Percentiles rank a stretch among this genome's conserved stretches.
phyloP scores from a whole-genome alignment of 2,888 invertebrate genomes.

The Endomychus coccineus region DNA sequence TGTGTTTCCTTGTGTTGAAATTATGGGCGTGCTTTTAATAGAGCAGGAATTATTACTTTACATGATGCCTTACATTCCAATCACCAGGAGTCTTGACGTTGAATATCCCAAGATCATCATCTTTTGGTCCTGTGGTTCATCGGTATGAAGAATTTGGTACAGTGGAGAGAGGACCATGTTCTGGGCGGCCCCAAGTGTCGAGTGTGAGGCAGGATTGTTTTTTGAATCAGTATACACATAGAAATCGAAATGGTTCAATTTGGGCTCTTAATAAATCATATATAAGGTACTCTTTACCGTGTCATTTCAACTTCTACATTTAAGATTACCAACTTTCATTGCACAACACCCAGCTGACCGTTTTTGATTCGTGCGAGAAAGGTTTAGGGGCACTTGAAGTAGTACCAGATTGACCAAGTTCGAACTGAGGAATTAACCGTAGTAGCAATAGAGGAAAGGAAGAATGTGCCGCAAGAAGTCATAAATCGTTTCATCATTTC shows the following conservation, averaged over 20 bases:
- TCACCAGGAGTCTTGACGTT: not conserved
- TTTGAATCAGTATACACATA: not conserved
- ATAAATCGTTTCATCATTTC: too few species aligned
- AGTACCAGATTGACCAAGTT: too few species aligned
- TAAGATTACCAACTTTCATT: too few species aligned
- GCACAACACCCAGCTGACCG: too few species aligned
- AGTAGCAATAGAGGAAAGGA: too few species aligned
- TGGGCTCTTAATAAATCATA: too few species aligned
- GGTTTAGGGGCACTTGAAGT: too few species aligned
- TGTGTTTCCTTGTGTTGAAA: not conserved
- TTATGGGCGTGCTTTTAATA: not conserved
- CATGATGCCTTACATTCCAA: not conserved
- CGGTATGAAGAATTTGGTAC: slow-evolving; percentile 1
- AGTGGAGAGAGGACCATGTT: not conserved
- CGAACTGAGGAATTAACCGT: too few species aligned
- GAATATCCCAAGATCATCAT: not conserved
- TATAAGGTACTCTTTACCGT: not conserved
- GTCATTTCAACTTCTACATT: not conserved
- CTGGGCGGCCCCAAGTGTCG: not conserved
- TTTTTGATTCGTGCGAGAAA: too few species aligned
- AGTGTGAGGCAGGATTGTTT: not conserved
- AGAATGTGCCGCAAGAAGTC: too few species aligned
- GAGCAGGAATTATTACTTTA: slow-evolving; percentile 1
- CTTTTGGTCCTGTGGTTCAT: not conserved
- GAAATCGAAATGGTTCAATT: not conserved